A percentile compares a stretch with the other conserved stretches of the same genome.
phyloP scores from a whole-genome alignment of 2,888 invertebrate genomes.

The Boloria euphrosyne region DNA sequence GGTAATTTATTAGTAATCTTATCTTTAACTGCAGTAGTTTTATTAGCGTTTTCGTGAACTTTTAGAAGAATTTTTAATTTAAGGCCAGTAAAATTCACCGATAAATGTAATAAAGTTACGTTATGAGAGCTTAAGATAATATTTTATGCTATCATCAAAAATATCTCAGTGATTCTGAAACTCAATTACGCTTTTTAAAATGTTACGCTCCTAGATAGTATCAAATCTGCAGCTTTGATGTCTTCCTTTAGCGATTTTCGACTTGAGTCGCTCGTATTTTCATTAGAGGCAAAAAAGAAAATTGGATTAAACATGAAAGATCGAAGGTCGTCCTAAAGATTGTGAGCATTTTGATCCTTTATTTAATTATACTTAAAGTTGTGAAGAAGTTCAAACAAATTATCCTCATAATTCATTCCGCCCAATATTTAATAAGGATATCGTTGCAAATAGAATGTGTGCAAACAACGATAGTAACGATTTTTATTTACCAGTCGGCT shows the following conservation, averaged over 20 bases:
- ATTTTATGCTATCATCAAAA: constrained; percentile 16
- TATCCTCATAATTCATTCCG: constrained; percentile 30
- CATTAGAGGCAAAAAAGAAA: constrained; percentile 60
- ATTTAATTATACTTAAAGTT: constrained; percentile 59
- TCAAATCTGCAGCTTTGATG: constrained; percentile 58
- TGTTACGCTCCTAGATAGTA: constrained; percentile 23
- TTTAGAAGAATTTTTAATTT: too few relatives aligned
- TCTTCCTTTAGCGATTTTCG: constrained; percentile 62
- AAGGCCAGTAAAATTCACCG: too few relatives aligned
- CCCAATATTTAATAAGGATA: constrained; percentile 16
- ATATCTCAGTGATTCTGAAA: constrained; percentile 12
- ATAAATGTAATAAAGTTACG: not conserved
- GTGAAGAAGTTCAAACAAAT: constrained; percentile 32
- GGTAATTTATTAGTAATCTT: too few relatives aligned
- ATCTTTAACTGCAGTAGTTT: too few relatives aligned
- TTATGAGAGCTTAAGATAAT: not conserved
- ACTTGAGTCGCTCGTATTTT: constrained; percentile 62
- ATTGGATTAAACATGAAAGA: constrained; percentile 66
- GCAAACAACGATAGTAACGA: constrained; percentile 34
- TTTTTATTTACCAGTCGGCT: constrained; percentile 38
- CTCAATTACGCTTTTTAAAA: constrained; percentile 28
- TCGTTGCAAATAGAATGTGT: constrained; percentile 16
- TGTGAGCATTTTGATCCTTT: constrained; percentile 51
- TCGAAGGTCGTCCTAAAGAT: constrained; percentile 50
- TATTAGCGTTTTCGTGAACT: too few relatives aligned